phyloP scores from a whole-genome alignment of 1,140 invertebrate species.

The Bombus cullumanus region DNA sequence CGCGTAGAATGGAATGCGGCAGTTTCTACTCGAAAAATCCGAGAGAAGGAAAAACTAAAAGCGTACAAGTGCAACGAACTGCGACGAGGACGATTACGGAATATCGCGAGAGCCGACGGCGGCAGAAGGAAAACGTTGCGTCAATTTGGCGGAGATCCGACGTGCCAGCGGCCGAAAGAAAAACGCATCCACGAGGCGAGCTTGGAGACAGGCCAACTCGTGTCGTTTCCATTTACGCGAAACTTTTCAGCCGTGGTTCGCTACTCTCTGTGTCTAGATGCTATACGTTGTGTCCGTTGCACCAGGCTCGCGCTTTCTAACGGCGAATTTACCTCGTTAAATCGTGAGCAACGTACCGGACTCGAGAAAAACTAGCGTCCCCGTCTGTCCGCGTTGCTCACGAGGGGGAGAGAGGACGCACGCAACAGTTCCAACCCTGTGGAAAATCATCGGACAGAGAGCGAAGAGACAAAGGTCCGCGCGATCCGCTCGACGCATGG shows the following conservation, averaged over 20 bases:
- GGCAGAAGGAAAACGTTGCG: slow-evolving; percentile 40
- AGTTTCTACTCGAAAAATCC: not conserved
- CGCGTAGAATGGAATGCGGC: slow-evolving; percentile 28
- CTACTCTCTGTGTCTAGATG: too few relatives aligned
- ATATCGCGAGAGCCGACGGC: slow-evolving; percentile 18
- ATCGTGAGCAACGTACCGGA: not conserved
- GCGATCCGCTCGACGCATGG: slow-evolving; percentile 17
- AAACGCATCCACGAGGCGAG: not conserved
- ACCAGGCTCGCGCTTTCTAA: slow-evolving; percentile 25
- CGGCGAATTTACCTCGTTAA: not conserved
- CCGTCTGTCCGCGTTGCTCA: not conserved
- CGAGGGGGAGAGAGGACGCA: not conserved
- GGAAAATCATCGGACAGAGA: slow-evolving; percentile 2
- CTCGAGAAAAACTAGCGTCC: not conserved
- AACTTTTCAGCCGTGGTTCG: slow-evolving; percentile 19
- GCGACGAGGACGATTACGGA: slow-evolving; percentile 29
- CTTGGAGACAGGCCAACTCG: slow-evolving; percentile 37
- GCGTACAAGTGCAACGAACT: slow-evolving; percentile 25
- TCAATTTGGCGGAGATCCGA: slow-evolving; percentile 37
- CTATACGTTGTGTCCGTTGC: not conserved
- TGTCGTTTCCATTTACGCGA: slow-evolving; percentile 49
- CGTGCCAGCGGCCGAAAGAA: slow-evolving; percentile 26
- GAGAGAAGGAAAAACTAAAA: not conserved
- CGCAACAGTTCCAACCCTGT: slow-evolving; percentile 25
- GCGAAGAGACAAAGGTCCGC: slow-evolving; percentile 9